These are phyloP conservation scores for Catostylus mosaicus DNA, from an alignment of 30 jellyfish, hydroid and myxozoan genomes.

Conservation along the genomic window DNA sequence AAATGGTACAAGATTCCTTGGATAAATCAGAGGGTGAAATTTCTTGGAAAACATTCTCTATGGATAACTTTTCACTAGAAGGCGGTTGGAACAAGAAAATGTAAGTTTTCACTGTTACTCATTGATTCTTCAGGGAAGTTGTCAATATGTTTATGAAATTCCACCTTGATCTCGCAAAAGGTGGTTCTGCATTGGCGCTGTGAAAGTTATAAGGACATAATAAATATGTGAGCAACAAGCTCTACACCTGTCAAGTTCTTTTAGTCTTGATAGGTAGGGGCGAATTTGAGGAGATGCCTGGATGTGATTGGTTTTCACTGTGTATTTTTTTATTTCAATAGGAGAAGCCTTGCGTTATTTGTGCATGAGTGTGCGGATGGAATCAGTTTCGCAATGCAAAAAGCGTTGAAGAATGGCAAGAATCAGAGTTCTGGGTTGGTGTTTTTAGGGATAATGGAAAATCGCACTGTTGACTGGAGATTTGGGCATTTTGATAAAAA, in stretches of 20 bases:
- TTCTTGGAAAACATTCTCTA: not conserved
- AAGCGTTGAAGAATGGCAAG: not conserved
- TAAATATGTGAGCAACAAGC: too few species aligned
- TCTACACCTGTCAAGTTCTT: too few species aligned
- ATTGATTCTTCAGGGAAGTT: too few species aligned
- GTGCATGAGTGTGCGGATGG: not conserved
- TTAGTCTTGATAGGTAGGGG: too few species aligned
- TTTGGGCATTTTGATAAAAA: not conserved
- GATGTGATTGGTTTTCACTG: too few species aligned
- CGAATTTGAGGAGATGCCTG: too few species aligned
- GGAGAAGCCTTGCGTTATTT: not conserved
- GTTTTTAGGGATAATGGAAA: not conserved
- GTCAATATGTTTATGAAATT: too few species aligned
- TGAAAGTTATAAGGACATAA: too few species aligned
- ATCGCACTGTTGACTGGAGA: not conserved
- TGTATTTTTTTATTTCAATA: not conserved
- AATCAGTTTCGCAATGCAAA: not conserved
- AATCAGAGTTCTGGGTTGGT: not conserved
- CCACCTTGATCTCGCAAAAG: too few species aligned
- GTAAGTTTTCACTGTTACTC: too few species aligned
- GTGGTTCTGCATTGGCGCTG: too few species aligned
- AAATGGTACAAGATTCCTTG: not conserved
- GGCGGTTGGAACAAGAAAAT: not conserved
- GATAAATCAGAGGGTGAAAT: not conserved
- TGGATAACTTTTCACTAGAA: not conserved